These are phyloP conservation scores for Catalaphyllia jardinei DNA, from an alignment of 64 coral and sea anemone species.

Conservation along the genomic window DNA sequence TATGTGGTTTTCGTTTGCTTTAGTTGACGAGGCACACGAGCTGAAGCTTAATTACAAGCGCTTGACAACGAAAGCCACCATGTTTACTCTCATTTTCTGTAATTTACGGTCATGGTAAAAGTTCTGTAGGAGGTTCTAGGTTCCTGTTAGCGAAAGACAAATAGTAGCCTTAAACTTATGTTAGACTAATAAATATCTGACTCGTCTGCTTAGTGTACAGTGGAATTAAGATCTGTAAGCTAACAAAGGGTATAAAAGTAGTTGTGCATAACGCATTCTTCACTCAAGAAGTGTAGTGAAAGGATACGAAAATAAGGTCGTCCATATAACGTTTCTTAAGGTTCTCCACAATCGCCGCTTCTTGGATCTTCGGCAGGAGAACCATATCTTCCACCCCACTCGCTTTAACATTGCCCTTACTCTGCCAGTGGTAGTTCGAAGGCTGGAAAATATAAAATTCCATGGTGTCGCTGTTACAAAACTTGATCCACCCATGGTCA, in stretches of 20 bases:
- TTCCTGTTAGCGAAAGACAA: neutral
- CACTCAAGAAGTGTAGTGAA: neutral
- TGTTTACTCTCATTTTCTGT: too few species aligned
- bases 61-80: too few species aligned
- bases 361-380: slow-evolving; percentile 96
- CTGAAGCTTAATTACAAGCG: too few species aligned
- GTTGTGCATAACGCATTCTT: neutral
- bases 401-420: slow-evolving; percentile 94
- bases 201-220: neutral
- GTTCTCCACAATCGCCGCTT: slow-evolving; percentile 96
- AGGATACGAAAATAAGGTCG: slow-evolving; percentile 99
- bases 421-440: slow-evolving; percentile 96
- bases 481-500: neutral
- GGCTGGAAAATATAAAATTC: slow-evolving; percentile 3
- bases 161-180: neutral
- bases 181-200: neutral
- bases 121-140: too few species aligned
- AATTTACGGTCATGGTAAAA: too few species aligned
- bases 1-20: neutral
- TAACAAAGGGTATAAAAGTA: neutral
- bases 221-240: neutral
- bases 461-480: neutral
- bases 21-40: too few species aligned
- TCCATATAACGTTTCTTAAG: slow-evolving; percentile 99
- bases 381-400: slow-evolving; percentile 99